These are phyloP conservation scores for Alosa sapidissima DNA, from an alignment of 2,797 vertebrate genomes.

Conservation along the genomic window DNA sequence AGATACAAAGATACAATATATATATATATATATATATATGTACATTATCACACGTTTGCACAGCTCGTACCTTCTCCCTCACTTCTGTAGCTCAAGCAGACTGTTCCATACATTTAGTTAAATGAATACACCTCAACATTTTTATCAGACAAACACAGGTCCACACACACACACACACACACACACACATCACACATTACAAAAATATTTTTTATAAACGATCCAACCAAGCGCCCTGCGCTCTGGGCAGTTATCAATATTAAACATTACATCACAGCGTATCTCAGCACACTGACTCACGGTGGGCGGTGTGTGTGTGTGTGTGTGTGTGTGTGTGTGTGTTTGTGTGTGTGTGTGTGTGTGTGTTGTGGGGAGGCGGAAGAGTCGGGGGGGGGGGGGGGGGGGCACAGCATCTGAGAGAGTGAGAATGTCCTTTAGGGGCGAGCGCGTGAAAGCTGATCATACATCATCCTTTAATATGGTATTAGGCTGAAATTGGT, in stretches of 20 bases:
- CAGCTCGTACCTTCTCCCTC: background rate
- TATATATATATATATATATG: background rate
- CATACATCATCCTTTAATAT: slow-evolving; percentile 80
- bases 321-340: background rate
- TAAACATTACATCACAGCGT: slow-evolving; percentile 71
- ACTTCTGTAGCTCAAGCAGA: background rate
- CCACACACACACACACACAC: background rate
- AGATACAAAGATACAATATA: background rate
- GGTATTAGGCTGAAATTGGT: slow-evolving; percentile 78
- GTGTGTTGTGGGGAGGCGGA: background rate
- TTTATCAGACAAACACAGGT: background rate
- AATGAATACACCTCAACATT: background rate
- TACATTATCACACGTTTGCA: background rate
- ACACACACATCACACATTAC: background rate
- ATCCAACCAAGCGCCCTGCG: slow-evolving; percentile 69
- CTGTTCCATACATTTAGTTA: background rate
- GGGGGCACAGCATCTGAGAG: background rate
- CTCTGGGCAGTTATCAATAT: slow-evolving; percentile 73
- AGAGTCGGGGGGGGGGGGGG: background rate
- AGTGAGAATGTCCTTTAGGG: background rate
- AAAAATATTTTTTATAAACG: slow-evolving; percentile 71
- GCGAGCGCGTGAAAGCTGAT: slow-evolving; percentile 52
- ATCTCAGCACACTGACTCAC: slow-evolving; percentile 7
- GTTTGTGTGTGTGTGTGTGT: background rate
- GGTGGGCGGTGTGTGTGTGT: slow-evolving; percentile 21